Conservation (phyloP, 2,113 vertebrate species). For the Entomyzon cyanotis region DNA sequence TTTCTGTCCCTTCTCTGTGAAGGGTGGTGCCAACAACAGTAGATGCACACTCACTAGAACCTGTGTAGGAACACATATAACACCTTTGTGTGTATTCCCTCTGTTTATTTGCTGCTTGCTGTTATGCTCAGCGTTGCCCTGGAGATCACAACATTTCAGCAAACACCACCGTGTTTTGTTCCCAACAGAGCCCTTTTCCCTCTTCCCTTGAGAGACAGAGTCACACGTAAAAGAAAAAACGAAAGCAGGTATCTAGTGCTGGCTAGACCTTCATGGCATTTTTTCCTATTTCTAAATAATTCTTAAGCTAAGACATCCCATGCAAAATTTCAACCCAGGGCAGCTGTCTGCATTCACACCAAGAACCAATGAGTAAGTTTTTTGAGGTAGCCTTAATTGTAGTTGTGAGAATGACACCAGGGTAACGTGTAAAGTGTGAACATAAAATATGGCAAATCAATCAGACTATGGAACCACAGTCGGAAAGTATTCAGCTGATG, state of each 20-base stretch:
- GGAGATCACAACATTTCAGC: not conserved
- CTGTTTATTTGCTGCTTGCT: not conserved
- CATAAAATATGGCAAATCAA: conserved; percentile 57
- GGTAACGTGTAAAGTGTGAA: conserved; percentile 49
- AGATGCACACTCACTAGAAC: not conserved
- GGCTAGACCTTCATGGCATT: not conserved
- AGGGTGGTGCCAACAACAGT: not conserved
- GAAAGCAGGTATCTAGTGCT: not conserved
- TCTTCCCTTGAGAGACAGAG: not conserved
- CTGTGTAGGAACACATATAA: not conserved
- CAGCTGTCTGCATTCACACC: not conserved
- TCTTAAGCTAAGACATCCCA: not conserved
- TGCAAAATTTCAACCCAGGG: not conserved
- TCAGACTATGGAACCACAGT: conserved; percentile 34
- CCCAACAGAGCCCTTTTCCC: not conserved
- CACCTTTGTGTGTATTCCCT: not conserved
- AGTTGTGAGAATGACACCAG: conserved; percentile 28
- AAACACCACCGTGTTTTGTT: not conserved
- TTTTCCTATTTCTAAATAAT: conserved; percentile 11
- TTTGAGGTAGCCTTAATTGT: conserved; percentile 24
- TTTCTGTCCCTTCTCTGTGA: not conserved
- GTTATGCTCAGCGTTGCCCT: not conserved
- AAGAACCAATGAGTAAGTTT: conserved; percentile 1
- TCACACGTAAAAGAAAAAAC: not conserved
- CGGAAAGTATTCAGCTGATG: conserved; percentile 49